These are phyloP conservation scores for Hemitrygon akajei DNA, from an alignment of 2,797 vertebrate species.

Conservation along the genomic window DNA sequence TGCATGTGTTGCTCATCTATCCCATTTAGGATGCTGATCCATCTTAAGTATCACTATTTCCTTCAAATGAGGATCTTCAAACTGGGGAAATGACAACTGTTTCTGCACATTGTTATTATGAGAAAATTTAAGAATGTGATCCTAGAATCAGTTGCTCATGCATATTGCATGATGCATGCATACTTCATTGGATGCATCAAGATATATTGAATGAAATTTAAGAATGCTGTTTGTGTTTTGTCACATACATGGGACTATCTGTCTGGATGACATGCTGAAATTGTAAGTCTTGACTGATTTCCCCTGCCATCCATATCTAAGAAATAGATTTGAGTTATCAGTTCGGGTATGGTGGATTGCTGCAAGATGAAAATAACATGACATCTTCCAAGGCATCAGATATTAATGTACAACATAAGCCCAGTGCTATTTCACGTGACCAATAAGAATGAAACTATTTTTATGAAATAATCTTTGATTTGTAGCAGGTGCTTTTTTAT, in stretches of 20 bases:
- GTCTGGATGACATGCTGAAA: background rate
- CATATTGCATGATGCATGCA: background rate
- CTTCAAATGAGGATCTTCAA: too few relatives aligned
- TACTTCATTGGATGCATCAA: background rate
- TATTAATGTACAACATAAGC: background rate
- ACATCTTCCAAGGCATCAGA: background rate
- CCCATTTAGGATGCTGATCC: too few relatives aligned
- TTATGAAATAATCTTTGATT: background rate
- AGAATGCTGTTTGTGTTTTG: background rate
- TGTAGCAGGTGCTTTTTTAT: background rate
- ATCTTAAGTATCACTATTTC: background rate
- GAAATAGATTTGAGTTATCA: background rate
- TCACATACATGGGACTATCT: background rate
- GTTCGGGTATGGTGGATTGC: background rate
- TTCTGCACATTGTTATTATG: background rate
- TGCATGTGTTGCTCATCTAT: too few relatives aligned
- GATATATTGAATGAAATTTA: background rate
- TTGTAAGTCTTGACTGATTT: constrained; percentile 5
- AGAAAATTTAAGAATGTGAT: background rate
- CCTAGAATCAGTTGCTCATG: background rate
- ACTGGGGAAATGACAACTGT: background rate
- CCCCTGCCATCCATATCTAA: background rate
- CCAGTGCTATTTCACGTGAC: background rate
- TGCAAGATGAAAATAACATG: constrained; percentile 1
- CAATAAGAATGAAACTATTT: background rate